Evolutionary conservation across 2,888 invertebrate genomes (phyloP).

Genomic region (Folsomia candida): DNA sequence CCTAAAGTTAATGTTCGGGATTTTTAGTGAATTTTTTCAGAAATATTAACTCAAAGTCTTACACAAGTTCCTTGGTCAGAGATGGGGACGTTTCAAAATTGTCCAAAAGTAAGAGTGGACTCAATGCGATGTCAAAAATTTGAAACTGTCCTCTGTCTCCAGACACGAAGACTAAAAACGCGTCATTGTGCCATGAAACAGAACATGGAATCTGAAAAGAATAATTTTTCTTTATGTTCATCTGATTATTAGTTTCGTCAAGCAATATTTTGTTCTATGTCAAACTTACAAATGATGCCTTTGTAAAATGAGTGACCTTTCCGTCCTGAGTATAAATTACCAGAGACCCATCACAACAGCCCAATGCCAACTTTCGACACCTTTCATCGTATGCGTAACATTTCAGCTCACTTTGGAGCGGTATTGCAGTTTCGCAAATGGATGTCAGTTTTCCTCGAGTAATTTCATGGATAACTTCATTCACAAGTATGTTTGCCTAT

Average conservation of each 20-base stretch:
- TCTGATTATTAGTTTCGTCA: too few relatives aligned
- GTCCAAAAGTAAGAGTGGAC: slow-evolving; percentile 43
- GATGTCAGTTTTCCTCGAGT: slow-evolving; percentile 29
- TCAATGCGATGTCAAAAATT: slow-evolving; percentile 48
- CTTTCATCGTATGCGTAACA: slow-evolving; percentile 41
- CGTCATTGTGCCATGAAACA: slow-evolving; percentile 47
- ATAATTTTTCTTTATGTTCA: too few relatives aligned
- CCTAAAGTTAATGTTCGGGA: slow-evolving; percentile 19
- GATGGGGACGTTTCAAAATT: slow-evolving; percentile 37
- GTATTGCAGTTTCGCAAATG: slow-evolving; percentile 46
- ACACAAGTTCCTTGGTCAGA: slow-evolving; percentile 44
- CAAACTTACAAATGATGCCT: slow-evolving; percentile 49
- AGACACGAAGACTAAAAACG: slow-evolving; percentile 38
- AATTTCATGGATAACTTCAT: slow-evolving; percentile 43
- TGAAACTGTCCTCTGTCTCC: slow-evolving; percentile 47
- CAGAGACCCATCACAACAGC: slow-evolving; percentile 45
- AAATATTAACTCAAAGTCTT: background rate
- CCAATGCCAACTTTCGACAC: slow-evolving; percentile 39
- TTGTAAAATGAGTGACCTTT: slow-evolving; percentile 44
- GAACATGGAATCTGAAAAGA: slow-evolving; percentile 38
- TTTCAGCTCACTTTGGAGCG: slow-evolving; percentile 42
- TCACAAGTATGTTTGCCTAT: slow-evolving; percentile 43
- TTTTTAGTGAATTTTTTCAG: too few relatives aligned
- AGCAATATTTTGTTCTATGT: background rate
- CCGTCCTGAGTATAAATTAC: slow-evolving; percentile 46